These are phyloP conservation scores for Sciaenops ocellatus DNA, from an alignment of 2,797 vertebrate genomes.

Conservation along the genomic window DNA sequence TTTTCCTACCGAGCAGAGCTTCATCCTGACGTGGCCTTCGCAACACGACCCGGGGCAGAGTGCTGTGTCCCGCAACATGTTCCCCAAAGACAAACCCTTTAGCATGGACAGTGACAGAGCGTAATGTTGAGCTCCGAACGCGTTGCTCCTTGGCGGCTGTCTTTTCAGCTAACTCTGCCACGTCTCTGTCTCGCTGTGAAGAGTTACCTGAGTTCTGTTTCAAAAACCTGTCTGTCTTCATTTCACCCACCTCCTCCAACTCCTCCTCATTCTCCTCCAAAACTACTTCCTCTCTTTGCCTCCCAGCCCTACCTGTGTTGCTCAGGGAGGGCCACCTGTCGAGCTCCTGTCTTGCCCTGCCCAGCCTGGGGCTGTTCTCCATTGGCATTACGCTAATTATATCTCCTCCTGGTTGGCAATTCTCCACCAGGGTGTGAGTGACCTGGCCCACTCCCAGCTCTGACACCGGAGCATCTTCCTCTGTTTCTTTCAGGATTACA, in stretches of 20 bases:
- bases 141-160: constrained; percentile 42
- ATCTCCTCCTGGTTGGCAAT: constrained; percentile 55
- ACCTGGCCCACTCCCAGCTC: constrained; percentile 67
- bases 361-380: constrained; percentile 77
- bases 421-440: constrained; percentile 72
- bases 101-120: constrained; percentile 43
- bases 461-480: constrained; percentile 62
- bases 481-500: constrained; percentile 70
- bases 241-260: constrained; percentile 81
- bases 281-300: constrained; percentile 74
- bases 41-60: constrained; percentile 74
- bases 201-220: constrained; percentile 66
- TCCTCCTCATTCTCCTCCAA: constrained; percentile 78
- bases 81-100: constrained; percentile 50
- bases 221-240: constrained; percentile 86
- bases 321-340: constrained; percentile 78
- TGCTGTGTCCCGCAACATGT: constrained; percentile 60
- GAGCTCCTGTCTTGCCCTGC: constrained; percentile 74
- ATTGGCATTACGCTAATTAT: constrained; percentile 68
- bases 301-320: constrained; percentile 64
- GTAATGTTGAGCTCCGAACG: constrained; percentile 44
- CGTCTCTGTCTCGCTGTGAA: constrained; percentile 55
- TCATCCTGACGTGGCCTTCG: constrained; percentile 72
- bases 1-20: constrained; percentile 62
- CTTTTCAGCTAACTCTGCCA: constrained; percentile 45